Evolutionary conservation across 1,140 invertebrate species (phyloP), one percentile per base, ranked within the genome.

Genomic region (Heliconius himera): DNA sequence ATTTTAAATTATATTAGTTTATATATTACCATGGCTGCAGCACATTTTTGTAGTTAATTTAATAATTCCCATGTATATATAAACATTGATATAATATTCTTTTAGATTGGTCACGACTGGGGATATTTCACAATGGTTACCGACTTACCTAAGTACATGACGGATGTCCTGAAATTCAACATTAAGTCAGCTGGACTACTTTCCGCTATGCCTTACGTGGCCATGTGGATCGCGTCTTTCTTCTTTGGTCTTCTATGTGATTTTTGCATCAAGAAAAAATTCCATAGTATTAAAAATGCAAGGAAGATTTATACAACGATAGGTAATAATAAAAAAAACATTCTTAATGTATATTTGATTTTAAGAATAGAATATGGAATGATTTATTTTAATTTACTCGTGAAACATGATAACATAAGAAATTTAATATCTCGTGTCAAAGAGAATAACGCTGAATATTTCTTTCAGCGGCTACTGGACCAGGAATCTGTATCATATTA

Each of bases 61-160:
- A 46, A 4, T 46, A 46, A 16, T 46, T 46, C 16, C 0, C 13
- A 1, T 54, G 20, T n/a, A n/a, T 54, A n/a, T 54, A 54, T 56
- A 56, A 66, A 66, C 60, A 13, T 29, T 26, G 4, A 3, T 29
- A 66, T 66, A 29, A 66, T 11, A 16, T 46, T 16, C 13, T 66
- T 66, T 29, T 83, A 94, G 93, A 89, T 94, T 96, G 97, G 98
- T 26, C 98, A 99, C 93, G 98, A 99, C 93, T 99, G 98, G 98
- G 98, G 98, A 46, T 98, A 98, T 91, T 99, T 99, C 89, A 99
- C 98, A 4, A 97, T 99, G 96, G 96, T 99, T 0, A 98, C 98
- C 8, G 97, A 98, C 90, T 94, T 99, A 22, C 98, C 98, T 3
- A 98, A 98, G 95, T 99, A 98, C 93, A 98, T 99, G 96, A 97